Evolutionary conservation across 2,797 vertebrate species (phyloP).

Genomic region (Galaxias olidus): DNA sequence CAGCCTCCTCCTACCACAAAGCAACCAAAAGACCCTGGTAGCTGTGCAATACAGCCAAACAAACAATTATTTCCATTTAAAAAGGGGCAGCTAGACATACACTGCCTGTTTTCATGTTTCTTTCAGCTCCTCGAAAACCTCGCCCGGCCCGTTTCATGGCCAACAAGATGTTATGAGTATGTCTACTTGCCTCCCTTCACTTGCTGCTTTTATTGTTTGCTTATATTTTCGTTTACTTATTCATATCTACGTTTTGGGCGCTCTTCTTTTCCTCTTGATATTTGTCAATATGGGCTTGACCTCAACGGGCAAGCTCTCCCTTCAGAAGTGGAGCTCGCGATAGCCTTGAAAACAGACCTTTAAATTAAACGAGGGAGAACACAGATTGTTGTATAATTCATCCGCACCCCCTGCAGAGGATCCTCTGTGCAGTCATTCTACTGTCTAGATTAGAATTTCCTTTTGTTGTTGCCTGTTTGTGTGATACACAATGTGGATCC

Average conservation of each 20-base stretch:
- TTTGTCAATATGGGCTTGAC: conserved; percentile 76
- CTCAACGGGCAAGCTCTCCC: conserved; percentile 64
- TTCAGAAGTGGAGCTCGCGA: conserved; percentile 68
- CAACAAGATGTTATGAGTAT: conserved; percentile 38
- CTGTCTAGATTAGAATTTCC: conserved; percentile 80
- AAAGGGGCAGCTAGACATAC: conserved; percentile 37
- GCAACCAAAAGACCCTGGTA: conserved; percentile 33
- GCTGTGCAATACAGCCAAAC: conserved; percentile 50
- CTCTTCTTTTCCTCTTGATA: conserved; percentile 71
- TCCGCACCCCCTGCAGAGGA: conserved; percentile 73
- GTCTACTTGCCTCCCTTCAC: conserved; percentile 31
- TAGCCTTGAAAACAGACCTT: conserved; percentile 79
- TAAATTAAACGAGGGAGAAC: conserved; percentile 80
- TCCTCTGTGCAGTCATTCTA: conserved; percentile 70
- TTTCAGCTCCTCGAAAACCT: conserved; percentile 31
- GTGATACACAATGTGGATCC: conserved; percentile 77
- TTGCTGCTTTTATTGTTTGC: conserved; percentile 59
- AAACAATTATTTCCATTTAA: conserved; percentile 50
- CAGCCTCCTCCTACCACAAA: conserved; percentile 14
- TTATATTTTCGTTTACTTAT: conserved; percentile 68
- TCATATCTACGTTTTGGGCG: conserved; percentile 65
- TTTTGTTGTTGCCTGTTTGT: conserved; percentile 81
- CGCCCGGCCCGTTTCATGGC: conserved; percentile 50
- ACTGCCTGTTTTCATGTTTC: conserved; percentile 44
- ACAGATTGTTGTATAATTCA: conserved; percentile 84